These are phyloP conservation scores for Ceriagrion tenellum DNA, from an alignment of 2,888 invertebrate genomes.

Conservation along the genomic window DNA sequence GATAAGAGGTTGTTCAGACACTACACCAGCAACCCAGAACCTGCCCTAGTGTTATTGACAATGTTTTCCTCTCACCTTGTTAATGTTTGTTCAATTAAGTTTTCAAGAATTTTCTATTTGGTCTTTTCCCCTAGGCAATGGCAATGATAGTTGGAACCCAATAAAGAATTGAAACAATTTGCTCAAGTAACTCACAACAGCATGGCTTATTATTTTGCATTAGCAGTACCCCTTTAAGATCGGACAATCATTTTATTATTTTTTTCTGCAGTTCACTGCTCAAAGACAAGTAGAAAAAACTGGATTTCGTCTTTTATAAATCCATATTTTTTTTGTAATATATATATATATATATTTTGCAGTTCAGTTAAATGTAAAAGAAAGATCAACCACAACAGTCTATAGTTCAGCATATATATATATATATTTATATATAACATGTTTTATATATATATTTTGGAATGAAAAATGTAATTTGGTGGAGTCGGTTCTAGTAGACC, in stretches of 20 bases:
- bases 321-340: slow-evolving; percentile 62
- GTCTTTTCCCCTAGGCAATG: slow-evolving; percentile 61
- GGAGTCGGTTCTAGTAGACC: slow-evolving; percentile 66
- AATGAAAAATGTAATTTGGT: slow-evolving; percentile 68
- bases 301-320: slow-evolving; percentile 68
- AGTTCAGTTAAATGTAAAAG: slow-evolving; percentile 68
- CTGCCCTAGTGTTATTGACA: slow-evolving; percentile 65
- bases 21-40: slow-evolving; percentile 64
- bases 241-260: slow-evolving; percentile 68
- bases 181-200: slow-evolving; percentile 67
- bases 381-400: slow-evolving; percentile 68
- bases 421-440: slow-evolving; percentile 60
- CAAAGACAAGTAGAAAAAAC: slow-evolving; percentile 68
- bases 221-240: slow-evolving; percentile 69
- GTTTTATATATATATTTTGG: slow-evolving; percentile 65
- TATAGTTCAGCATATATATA: slow-evolving; percentile 68
- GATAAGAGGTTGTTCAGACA: slow-evolving; percentile 65
- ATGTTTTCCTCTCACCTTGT: slow-evolving; percentile 59
- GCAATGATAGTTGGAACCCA: slow-evolving; percentile 62
- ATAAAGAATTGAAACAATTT: slow-evolving; percentile 64
- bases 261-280: slow-evolving; percentile 66
- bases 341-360: slow-evolving; percentile 68
- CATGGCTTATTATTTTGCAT: slow-evolving; percentile 63
- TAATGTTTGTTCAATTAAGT: slow-evolving; percentile 58
- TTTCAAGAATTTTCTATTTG: slow-evolving; percentile 49